Percentiles rank a stretch among this genome's conserved stretches.
Conservation (phyloP, 2,797 vertebrate species). For the Podargus strigoides region DNA sequence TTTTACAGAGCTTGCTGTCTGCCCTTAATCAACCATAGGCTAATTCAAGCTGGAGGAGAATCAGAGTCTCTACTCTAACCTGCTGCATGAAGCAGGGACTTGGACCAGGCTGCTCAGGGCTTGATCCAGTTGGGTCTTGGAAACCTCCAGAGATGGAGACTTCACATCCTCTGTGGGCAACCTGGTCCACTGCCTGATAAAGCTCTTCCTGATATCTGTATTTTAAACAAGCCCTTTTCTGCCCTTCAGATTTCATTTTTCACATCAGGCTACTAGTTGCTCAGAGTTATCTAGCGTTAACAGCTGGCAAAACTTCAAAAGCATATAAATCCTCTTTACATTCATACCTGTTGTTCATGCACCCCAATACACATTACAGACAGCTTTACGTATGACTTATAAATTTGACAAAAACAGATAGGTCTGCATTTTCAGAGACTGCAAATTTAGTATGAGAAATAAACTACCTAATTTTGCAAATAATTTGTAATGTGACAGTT, state of each 20-base stretch:
- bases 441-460: background rate
- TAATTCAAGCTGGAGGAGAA: background rate
- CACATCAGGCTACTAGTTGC: background rate
- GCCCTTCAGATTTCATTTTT: background rate
- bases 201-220: background rate
- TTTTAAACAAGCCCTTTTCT: background rate
- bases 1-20: background rate
- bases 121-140: background rate
- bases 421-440: background rate
- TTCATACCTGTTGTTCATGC: background rate
- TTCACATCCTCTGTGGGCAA: background rate
- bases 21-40: background rate
- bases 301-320: background rate
- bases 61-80: background rate
- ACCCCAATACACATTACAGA: background rate
- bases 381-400: background rate
- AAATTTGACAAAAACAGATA: background rate
- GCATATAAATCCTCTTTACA: background rate
- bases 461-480: background rate
- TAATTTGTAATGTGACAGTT: background rate
- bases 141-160: background rate
- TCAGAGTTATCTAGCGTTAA: background rate
- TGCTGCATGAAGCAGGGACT: background rate
- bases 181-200: background rate
- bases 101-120: background rate